Base-by-base conservation (phyloP, 1,140 invertebrate genomes). In the Scaptomyza graminum region DNA sequence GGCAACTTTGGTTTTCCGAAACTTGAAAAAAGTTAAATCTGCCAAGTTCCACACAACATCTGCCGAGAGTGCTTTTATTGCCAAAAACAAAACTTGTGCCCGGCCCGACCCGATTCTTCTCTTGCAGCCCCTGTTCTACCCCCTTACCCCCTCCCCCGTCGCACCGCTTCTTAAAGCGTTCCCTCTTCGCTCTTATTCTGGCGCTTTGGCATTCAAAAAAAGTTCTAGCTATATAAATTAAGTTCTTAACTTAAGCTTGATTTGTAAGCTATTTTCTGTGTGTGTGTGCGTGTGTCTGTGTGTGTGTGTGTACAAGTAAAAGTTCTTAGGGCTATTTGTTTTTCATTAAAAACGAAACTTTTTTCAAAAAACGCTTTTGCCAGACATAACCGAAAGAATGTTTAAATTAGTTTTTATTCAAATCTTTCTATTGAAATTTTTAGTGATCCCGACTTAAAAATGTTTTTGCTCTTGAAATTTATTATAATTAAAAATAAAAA, bases 1-100 rank as follows among this genome's bases (percentile, higher is more conserved):
- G 50, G 66, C 59, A 69, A 47, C 66, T 84, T 82, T 80, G 74
- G 79, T 78, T 88, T 85, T 88, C 71, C 65, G 83, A 87, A 87
- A 87, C 82, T 88, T 87, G 83, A 87, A 88, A 88, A 87, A 87
- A 87, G 82, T 87, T 87, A 87, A 87, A 87, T 87, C 82, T 87
- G 78, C 78, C 82, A 87, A 87, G 82, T 87, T 87, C 83, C n/a
- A n/a, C n/a, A n/a, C n/a, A n/a, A 82, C 71, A 71, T 79, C 71
- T 31, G n/a, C n/a, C n/a, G n/a, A n/a, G 68, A 87, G 82, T 88
- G 83, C 82, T 87, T 87, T 87, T 85, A 84, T 74, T 79, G 66
- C 62, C 28, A 13, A 22, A 31, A 52, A 54, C 41, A 50, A 60
- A 47, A 60, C 43, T 39, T 61, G 59, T 54, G 54, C 25, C n/a